Evolutionary conservation across 2,888 invertebrate species (phyloP).

Genomic region (Ornithoptera alexandrae): DNA sequence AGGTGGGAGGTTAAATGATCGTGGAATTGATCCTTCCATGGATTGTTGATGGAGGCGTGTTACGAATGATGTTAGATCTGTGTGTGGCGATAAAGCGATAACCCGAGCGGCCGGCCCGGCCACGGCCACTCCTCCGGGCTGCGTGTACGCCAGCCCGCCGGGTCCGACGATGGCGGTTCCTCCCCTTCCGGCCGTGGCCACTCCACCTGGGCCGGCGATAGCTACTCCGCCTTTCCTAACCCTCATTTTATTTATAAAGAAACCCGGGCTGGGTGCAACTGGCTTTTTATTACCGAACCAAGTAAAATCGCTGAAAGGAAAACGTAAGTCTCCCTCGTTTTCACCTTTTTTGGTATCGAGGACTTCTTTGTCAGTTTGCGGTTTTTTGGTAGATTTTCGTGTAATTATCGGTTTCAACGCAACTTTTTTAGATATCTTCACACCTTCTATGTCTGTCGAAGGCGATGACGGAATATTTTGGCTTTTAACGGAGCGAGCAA

Average conservation of each 20-base stretch:
- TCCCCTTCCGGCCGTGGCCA: constrained; percentile 88
- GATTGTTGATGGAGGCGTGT: constrained; percentile 63
- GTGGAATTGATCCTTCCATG: constrained; percentile 55
- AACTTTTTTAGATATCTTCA: constrained; percentile 51
- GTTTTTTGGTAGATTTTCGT: constrained; percentile 49
- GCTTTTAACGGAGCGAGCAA: constrained; percentile 59
- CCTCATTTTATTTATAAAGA: constrained; percentile 84
- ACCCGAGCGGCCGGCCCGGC: constrained; percentile 87
- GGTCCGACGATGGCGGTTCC: constrained; percentile 91
- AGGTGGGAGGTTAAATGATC: constrained; percentile 73
- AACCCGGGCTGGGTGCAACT: constrained; percentile 77
- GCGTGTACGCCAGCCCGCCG: constrained; percentile 87
- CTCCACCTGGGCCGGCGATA: constrained; percentile 90
- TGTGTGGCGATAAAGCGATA: constrained; percentile 82
- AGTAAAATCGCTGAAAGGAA: constrained; percentile 50
- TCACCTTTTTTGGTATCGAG: constrained; percentile 46
- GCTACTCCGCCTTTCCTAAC: constrained; percentile 88
- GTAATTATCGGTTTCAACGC: constrained; percentile 43
- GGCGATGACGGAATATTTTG: constrained; percentile 49
- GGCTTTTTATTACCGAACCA: constrained; percentile 59
- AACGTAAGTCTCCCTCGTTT: constrained; percentile 51
- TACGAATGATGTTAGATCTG: constrained; percentile 80
- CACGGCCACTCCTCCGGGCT: constrained; percentile 86
- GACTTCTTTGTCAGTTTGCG: constrained; percentile 37
- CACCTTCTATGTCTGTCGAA: constrained; percentile 41